Base-by-base conservation (phyloP, 2,888 invertebrate genomes). In the Alviniconcha strummeri region DNA sequence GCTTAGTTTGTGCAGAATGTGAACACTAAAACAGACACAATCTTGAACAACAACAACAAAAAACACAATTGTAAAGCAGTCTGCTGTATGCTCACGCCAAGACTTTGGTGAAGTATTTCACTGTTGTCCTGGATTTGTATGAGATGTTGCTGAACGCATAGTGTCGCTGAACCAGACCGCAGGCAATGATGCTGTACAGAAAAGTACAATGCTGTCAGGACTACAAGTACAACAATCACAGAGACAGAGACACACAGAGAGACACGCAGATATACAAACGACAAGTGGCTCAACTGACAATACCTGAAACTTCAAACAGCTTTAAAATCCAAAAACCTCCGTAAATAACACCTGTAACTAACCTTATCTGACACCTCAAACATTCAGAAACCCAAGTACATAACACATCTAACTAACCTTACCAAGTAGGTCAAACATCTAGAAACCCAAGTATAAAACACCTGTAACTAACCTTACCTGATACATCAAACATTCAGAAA, bases 101-200 rank as follows among this genome's bases (percentile, higher is more conserved):
- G 54, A 95, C 95, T 91, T 95, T 95, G 55, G 94, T 94, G 90
- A 95, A 95, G 89, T 95, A 95, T 86, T 94, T 94, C 67, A 95
- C 94, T 64, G 95, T 94, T n/a, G 94, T 94, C 84, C 92, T 93
- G 0, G 95, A 95, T 88, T 95, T 95, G 86, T 93, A 91, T 0
- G 95, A 94, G 64, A 95, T 94, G 89, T 95, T 95, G 85, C 94
- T 92, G 87, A 94, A 94, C n/a, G 95, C 94, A 88, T 95, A 95
- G 81, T 95, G 95, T 8, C 94, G 94, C 91, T 95, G 95, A 19
- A 95, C 91, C 56, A 95, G 90, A 0, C 95, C 95, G 90, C 95
- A 95, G 17, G 93, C 94, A 76, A 95, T 95, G 52, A 95, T 93
- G 86, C 95, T 94, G 91, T 81, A 91, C 90, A 76, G 54, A 56